Base-by-base conservation (phyloP, 1,140 invertebrate species). In the Drosophila kepulauana region DNA sequence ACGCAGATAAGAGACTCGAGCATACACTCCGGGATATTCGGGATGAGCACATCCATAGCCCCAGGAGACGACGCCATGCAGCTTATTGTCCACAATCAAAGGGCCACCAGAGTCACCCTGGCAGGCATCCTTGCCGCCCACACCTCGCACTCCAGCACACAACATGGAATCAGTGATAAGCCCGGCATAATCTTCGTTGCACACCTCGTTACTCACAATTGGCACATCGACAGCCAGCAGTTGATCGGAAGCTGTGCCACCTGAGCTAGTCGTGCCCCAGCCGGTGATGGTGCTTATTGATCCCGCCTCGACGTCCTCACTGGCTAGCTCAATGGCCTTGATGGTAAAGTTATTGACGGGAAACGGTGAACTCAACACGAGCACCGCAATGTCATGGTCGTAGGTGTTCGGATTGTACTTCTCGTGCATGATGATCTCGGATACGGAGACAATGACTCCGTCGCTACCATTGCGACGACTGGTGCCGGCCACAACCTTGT, bases 41-140 rank as follows among this genome's bases (percentile, higher is more conserved):
- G 93, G 89, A 13, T 93, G 91, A 1, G 94, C 96, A 74, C 96
- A 96, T 0, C 94, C 94, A 30, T 94, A 93, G 7, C 96, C 96
- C 95, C 95, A 96, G 2, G 95, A 96, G 0, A 95, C 94, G 1
- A 96, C 91, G 11, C 95, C 95, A 8, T 93, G 90, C 3, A 95
- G 79, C 56, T 93, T 74, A 41, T 88, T 82, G 25, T 87, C 43
- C 0, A 87, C 71, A 38, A 89, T 78, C 45, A 94, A 46, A 1
- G 93, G 93, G 6, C 93, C 93, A 33, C 93, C 93, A 1, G 93
- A 93, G 68, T 93, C 93, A 10, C 89, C 91, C 51, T 94, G 94
- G 63, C 94, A 94, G 35, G 94, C 93, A 78, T 94, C 94, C 70
- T 93, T 94, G 30, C 91, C 91, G 5, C 91, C 91, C 10, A 49